Evolutionary conservation across 2,113 vertebrate species (phyloP), one percentile per base, ranked within the genome.

Genomic region (Ammodytes marinus): DNA sequence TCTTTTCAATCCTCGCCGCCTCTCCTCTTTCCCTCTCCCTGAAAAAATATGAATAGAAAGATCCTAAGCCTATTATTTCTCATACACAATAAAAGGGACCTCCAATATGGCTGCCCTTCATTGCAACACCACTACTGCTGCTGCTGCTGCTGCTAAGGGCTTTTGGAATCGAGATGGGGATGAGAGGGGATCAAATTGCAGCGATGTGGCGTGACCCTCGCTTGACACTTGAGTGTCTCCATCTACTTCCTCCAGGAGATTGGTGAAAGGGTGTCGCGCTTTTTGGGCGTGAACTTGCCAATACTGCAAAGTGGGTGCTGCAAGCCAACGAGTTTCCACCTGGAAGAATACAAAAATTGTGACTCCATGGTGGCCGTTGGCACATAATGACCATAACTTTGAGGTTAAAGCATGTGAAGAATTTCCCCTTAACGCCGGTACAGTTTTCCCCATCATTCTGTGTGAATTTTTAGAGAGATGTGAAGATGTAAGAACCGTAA

Each of bases 21-120:
- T 89, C 79, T 83, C 73, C 79, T 79, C 84, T 89, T 82, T 88
- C 69, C 70, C 86, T 85, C 84, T 86, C 63, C 73, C 75, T 82
- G 66, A 89, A 89, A 27, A 92, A 93, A 93, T 92, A 91, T 94
- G 93, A 94, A 95, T 91, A 93, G 91, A 93, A 87, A 84, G 80
- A 93, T 91, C 83, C 82, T 93, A 93, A 94, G 94, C 94, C 94
- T 94, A 94, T 95, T 95, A 94, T 94, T 93, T 92, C 83, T 93
- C 86, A 83, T 88, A 46, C 85, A 86, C 83, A 91, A 93, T 91
- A 85, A 92, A 91, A 86, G 70, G 81, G 90, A 93, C 86, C 86
- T 91, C 91, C 89, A 90, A 86, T 85, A 93, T 87, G 91, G 88
- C 89, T 4, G 66, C 73, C 59, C 77, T 90, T 65, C 69, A 66